Evolutionary conservation across 2,113 vertebrate genomes (phyloP).

Genomic region (Holacanthus passer): DNA sequence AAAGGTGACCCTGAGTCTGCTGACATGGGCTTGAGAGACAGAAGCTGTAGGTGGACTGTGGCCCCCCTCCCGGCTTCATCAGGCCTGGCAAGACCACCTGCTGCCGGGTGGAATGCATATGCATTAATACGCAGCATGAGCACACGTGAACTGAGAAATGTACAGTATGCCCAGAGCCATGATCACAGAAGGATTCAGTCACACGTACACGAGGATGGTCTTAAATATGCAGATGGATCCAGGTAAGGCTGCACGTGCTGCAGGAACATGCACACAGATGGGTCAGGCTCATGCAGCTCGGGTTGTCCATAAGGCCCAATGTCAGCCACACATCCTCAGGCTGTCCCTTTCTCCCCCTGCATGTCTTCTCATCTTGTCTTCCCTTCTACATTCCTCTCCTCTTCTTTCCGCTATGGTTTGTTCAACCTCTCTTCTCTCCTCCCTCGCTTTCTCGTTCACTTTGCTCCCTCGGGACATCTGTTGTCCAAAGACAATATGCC

Average conservation of each 20-base stretch:
- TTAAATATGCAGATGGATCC: conserved; percentile 35
- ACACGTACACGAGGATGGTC: conserved; percentile 5
- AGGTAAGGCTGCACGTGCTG: conserved; percentile 26
- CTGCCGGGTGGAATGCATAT: conserved; percentile 72
- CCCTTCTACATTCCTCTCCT: conserved; percentile 36
- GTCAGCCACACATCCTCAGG: conserved; percentile 62
- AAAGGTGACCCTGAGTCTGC: conserved; percentile 69
- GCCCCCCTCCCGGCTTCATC: conserved; percentile 44
- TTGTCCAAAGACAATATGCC: conserved; percentile 62
- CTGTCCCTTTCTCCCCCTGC: conserved; percentile 39
- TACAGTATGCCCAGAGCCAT: conserved; percentile 22
- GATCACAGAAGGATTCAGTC: conserved; percentile 23
- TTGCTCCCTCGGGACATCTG: conserved; percentile 54
- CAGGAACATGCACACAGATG: conserved; percentile 25
- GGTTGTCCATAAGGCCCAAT: conserved; percentile 47
- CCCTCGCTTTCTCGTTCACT: conserved; percentile 49
- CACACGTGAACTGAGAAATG: conserved; percentile 18
- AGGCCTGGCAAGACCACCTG: conserved; percentile 62
- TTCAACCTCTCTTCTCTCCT: conserved; percentile 26
- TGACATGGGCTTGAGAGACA: conserved; percentile 64
- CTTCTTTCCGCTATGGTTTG: conserved; percentile 42
- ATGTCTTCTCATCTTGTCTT: conserved; percentile 31
- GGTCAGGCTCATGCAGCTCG: conserved; percentile 41
- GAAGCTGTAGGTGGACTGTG: conserved; percentile 49
- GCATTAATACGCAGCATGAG: conserved; percentile 60